Base-by-base conservation (phyloP, 2,797 vertebrate genomes). In the Holocentrus rufus region DNA sequence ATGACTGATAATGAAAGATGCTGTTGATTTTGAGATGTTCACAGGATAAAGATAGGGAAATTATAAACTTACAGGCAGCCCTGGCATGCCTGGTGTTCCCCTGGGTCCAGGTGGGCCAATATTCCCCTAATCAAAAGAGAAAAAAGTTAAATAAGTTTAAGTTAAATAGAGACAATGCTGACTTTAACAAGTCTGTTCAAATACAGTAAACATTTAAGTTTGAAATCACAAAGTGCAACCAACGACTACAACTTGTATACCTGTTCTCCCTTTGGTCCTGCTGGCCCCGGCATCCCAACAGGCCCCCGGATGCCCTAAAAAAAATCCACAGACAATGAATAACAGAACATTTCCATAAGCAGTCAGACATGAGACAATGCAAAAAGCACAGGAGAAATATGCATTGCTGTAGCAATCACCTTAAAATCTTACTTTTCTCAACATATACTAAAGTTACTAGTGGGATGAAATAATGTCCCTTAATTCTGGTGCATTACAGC, bases 211-310 rank as follows among this genome's bases (percentile, higher is more conserved):
- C 15, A 34, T 46, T 23, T 1, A 30, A 63, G 20, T 9, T 34
- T 34, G 1, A 54, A 36, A 69, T 23, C 36, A 74, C 0, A 46
- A 27, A 44, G 17, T 23, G 7, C 15, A 59, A 20, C 15, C 34
- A 20, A 46, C 2, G 44, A 14, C 1, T 14, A 10, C 6, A n/a
- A 14, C 23, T 44, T 39, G 9, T 62, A 70, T 91, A 96, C 96
- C 95, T 95, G 93, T 31, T 94, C 93, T 49, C 96, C 96, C 65
- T 95, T 95, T 44, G 64, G 46, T 15, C 95, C 95, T 0, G 1
- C 36, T 13, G 79, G 69, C 78, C 95, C 95, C 0, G 87, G 79
- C 15, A 87, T 3, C 1, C 95, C 95, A 0, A 72, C 68, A 63
- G 74, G 47, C 72, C 95, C 95, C 2, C 69, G 85, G n/a, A 90